Percentiles rank a stretch among this genome's conserved stretches.
phyloP scores from a whole-genome alignment of 2,797 vertebrate genomes.

The Yasuhikotakia modesta region DNA sequence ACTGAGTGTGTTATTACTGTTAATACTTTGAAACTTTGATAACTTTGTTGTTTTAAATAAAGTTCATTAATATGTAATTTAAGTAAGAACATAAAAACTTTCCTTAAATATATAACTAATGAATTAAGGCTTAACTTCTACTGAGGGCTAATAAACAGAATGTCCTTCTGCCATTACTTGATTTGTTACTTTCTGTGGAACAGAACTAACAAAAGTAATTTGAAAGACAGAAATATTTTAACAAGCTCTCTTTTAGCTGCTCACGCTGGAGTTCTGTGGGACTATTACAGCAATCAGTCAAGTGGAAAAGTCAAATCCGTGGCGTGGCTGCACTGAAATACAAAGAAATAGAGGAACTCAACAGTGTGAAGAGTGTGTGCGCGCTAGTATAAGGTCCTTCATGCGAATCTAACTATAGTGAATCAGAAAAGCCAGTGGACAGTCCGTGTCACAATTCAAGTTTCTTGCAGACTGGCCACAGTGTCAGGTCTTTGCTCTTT shows the following conservation, averaged over 20 bases:
- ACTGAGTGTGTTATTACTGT: no score
- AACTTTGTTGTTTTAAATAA: no score
- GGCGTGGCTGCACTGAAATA: conserved; percentile 52
- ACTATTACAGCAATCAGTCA: conserved; percentile 53
- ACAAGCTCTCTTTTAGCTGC: conserved; percentile 35
- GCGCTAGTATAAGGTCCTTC: conserved; percentile 30
- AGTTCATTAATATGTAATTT: no score
- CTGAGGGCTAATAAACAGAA: neutral
- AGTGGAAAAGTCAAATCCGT: conserved; percentile 57
- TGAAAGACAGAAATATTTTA: conserved; percentile 17
- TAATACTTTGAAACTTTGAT: no score
- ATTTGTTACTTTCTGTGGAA: neutral
- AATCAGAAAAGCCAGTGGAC: conserved; percentile 31
- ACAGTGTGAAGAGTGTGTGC: conserved; percentile 36
- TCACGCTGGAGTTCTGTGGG: conserved; percentile 45
- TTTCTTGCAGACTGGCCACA: conserved; percentile 29
- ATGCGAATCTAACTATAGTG: conserved; percentile 39
- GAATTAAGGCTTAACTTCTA: neutral
- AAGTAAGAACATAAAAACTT: neutral
- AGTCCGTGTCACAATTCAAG: conserved; percentile 43
- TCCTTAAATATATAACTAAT: neutral
- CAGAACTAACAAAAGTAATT: neutral
- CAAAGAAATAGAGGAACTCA: conserved; percentile 43
- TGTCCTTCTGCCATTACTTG: neutral
- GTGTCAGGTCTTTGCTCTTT: conserved; percentile 34